Evolutionary conservation across 92 coral and sea anemone species (phyloP).

Genomic region (Actinostola sp.): DNA sequence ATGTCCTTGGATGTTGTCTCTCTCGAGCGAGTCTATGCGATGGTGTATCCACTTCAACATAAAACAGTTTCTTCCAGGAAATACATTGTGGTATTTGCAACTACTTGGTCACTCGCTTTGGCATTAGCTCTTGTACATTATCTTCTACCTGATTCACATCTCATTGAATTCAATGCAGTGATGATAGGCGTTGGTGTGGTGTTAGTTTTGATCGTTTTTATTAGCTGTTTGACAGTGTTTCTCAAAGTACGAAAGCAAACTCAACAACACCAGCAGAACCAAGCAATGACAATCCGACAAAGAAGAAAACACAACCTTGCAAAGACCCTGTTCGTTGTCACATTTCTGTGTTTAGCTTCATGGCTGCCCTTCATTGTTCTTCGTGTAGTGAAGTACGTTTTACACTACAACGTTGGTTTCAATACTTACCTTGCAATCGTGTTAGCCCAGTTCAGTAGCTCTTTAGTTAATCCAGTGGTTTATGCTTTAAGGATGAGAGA

Average conservation of each 20-base stretch:
- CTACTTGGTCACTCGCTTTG: constrained; percentile 1
- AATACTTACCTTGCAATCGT: not conserved
- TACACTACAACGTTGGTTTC: not conserved
- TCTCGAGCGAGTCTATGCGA: constrained; percentile 22
- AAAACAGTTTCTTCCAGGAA: not conserved
- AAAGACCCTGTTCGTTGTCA: not conserved
- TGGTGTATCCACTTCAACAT: constrained; percentile 4
- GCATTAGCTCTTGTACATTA: not conserved
- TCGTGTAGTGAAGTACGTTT: not conserved
- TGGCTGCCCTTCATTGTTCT: not conserved
- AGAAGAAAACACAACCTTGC: not conserved
- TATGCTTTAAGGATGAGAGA: constrained; percentile 12
- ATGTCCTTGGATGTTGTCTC: not conserved
- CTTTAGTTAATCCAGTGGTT: constrained; percentile 9
- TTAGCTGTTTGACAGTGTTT: not conserved
- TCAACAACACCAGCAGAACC: not conserved
- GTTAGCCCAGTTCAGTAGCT: constrained; percentile 1
- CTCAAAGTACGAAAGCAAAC: not conserved
- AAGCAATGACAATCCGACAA: not conserved
- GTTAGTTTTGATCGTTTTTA: not conserved
- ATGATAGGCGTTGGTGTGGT: not conserved
- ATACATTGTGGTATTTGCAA: not conserved
- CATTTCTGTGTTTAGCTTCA: not conserved
- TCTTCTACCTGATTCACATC: not conserved
- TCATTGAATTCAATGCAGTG: not conserved